phyloP scores from a whole-genome alignment of 2,797 vertebrate genomes.

The Enteromius radiatus region DNA sequence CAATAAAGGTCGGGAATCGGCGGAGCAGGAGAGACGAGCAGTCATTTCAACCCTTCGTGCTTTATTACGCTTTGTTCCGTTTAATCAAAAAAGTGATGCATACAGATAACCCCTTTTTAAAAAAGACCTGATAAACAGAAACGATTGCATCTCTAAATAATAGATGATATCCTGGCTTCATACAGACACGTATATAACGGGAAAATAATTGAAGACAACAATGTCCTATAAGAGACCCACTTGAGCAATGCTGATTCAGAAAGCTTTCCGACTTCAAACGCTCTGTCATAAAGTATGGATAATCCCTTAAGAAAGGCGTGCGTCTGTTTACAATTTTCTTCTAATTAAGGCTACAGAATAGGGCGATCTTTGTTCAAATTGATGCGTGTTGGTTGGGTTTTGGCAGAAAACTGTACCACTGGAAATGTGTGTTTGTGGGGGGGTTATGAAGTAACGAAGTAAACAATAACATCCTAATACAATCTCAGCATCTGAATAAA shows the following conservation, averaged over 20 bases:
- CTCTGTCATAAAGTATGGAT: conserved; percentile 84
- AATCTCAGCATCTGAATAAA: conserved; percentile 79
- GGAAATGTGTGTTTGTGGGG: conserved; percentile 71
- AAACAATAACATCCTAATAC: conserved; percentile 81
- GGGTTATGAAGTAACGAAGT: conserved; percentile 74
- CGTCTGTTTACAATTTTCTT: conserved; percentile 80
- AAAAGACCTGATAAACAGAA: conserved; percentile 81
- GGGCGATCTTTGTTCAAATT: conserved; percentile 78
- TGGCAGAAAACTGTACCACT: conserved; percentile 70
- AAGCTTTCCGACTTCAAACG: conserved; percentile 83
- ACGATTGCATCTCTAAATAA: conserved; percentile 85
- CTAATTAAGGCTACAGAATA: conserved; percentile 80
- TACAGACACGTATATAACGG: conserved; percentile 77
- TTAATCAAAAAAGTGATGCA: conserved; percentile 77
- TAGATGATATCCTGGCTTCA: conserved; percentile 81
- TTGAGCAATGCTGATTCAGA: conserved; percentile 81
- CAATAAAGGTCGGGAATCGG: conserved; percentile 76
- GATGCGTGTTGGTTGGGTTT: conserved; percentile 78
- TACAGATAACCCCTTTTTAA: conserved; percentile 79
- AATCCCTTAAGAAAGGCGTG: conserved; percentile 77
- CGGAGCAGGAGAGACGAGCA: conserved; percentile 70
- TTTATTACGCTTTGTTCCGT: conserved; percentile 84
- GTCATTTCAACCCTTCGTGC: conserved; percentile 72
- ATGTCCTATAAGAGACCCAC: conserved; percentile 80
- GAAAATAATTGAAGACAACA: conserved; percentile 88